phyloP scores from a whole-genome alignment of 1,140 invertebrate species.

The Epicauta chinensis region DNA sequence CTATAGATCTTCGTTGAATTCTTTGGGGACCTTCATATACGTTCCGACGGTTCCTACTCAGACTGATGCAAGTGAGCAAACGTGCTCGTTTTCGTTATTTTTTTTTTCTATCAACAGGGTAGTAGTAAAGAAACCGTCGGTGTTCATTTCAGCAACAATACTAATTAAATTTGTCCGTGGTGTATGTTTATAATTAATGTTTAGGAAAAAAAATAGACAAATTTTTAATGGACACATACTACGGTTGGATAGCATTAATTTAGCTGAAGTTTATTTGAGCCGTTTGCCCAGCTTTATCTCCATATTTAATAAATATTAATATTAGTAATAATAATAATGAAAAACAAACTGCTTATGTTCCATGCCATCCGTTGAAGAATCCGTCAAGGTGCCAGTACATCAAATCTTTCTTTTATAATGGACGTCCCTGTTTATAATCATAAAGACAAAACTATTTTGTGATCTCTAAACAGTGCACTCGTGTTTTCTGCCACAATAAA shows the following conservation, averaged over 20 bases:
- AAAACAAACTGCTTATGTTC: constrained; percentile 36
- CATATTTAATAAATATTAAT: no score
- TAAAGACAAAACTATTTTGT: constrained; percentile 20
- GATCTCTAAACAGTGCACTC: constrained; percentile 34
- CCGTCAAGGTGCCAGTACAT: constrained; percentile 11
- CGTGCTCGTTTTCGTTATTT: constrained; percentile 8
- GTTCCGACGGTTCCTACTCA: constrained; percentile 8
- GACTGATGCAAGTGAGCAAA: constrained; percentile 10
- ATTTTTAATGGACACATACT: constrained; percentile 3
- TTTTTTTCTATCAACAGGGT: constrained; percentile 26
- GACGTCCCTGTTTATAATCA: constrained; percentile 27
- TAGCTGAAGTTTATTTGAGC: constrained; percentile 12
- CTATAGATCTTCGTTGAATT: neutral
- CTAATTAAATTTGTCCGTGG: constrained; percentile 9
- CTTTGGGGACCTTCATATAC: neutral
- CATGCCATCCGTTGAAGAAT: constrained; percentile 34
- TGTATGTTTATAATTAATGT: constrained; percentile 6
- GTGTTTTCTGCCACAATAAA: constrained; percentile 28
- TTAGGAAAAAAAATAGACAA: neutral
- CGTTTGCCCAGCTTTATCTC: constrained; percentile 22
- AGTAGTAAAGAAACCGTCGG: constrained; percentile 28
- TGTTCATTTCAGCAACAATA: constrained; percentile 7
- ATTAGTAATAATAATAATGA: neutral
- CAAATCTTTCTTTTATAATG: constrained; percentile 10
- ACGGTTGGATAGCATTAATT: constrained; percentile 6